Evolutionary conservation across 2,888 invertebrate species (phyloP).

Genomic region (Acronicta leporina): DNA sequence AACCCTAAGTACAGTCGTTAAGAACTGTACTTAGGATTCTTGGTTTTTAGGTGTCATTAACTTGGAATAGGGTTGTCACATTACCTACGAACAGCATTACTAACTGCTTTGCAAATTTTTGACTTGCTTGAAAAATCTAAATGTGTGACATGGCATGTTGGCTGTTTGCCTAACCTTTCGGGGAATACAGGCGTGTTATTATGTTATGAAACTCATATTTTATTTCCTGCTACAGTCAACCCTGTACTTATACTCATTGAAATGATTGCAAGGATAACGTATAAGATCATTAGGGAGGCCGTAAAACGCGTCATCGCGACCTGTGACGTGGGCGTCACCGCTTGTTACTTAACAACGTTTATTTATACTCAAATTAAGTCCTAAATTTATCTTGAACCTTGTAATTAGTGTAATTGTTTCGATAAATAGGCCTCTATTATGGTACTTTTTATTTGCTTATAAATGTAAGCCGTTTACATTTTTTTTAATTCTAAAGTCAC

Average conservation of each 20-base stretch:
- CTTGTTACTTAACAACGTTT: slow-evolving; percentile 33
- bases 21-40: slow-evolving; percentile 20
- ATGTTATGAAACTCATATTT: neutral
- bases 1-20: slow-evolving; percentile 8
- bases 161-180: too few species aligned
- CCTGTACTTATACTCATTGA: slow-evolving; percentile 20
- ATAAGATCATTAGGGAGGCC: slow-evolving; percentile 32
- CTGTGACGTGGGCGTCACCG: slow-evolving; percentile 21
- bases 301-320: slow-evolving; percentile 26
- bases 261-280: slow-evolving; percentile 29
- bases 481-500: too few species aligned
- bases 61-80: slow-evolving; percentile 29
- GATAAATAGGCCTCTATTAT: slow-evolving; percentile 26
- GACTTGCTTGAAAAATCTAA: too few species aligned
- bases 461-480: neutral
- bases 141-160: too few species aligned
- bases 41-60: slow-evolving; percentile 23
- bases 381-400: slow-evolving; percentile 22
- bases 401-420: slow-evolving; percentile 44
- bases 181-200: too few species aligned
- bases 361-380: slow-evolving; percentile 46
- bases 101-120: too few species aligned
- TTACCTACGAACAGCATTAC: slow-evolving; percentile 11
- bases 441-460: neutral
- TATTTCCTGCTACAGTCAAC: slow-evolving; percentile 6